A percentile compares a stretch with the other conserved stretches of the same genome.
Evolutionary conservation across 2,888 invertebrate species (phyloP).

Genomic region (Philhelius pedissequus): DNA sequence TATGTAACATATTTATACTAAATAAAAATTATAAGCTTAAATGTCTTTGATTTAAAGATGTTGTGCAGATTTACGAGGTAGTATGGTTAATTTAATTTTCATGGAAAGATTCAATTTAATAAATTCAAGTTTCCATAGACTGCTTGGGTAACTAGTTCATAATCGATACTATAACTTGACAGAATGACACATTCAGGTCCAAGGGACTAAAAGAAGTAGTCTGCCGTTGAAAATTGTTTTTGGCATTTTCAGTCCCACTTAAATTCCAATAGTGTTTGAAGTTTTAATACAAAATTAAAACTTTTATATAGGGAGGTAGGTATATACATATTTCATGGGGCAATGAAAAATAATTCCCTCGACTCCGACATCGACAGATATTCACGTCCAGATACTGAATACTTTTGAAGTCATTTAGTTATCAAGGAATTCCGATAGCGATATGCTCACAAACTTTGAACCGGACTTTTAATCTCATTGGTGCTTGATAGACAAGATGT

Average conservation of each 20-base stretch:
- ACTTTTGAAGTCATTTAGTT: constrained; percentile 36
- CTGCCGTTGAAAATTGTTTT: neutral
- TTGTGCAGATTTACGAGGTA: too few relatives aligned
- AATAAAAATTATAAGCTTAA: too few relatives aligned
- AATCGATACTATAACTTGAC: neutral
- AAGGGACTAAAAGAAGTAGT: neutral
- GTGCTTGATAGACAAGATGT: neutral
- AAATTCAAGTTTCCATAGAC: too few relatives aligned
- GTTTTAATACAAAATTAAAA: constrained; percentile 21
- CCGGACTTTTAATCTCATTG: constrained; percentile 51
- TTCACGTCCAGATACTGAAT: constrained; percentile 5
- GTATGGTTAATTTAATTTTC: too few relatives aligned
- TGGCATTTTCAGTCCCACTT: neutral
- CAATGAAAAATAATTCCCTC: neutral
- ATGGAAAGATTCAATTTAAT: too few relatives aligned
- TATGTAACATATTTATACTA: too few relatives aligned
- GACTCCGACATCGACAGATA: neutral
- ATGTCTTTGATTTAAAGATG: too few relatives aligned
- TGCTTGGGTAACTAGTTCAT: too few relatives aligned
- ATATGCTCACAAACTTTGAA: constrained; percentile 14
- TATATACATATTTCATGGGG: neutral
- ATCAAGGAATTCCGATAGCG: neutral
- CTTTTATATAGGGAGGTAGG: neutral
- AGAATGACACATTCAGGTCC: neutral
- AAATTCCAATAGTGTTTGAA: constrained; percentile 10